Evolutionary conservation across 2,113 vertebrate species (phyloP), one percentile per base, ranked within the genome.

Genomic region (Vireo altiloquus): DNA sequence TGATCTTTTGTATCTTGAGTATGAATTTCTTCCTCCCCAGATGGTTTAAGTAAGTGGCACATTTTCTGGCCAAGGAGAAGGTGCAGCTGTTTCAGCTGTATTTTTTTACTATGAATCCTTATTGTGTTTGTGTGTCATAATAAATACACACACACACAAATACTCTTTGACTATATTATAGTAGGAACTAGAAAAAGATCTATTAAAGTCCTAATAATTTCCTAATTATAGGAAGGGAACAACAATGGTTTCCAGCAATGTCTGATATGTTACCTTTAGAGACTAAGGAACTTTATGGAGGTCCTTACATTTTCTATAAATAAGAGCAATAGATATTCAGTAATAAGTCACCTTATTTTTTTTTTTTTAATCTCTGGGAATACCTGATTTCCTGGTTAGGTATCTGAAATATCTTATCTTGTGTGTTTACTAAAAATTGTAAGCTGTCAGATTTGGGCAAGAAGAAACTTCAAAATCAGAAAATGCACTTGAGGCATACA

Each of bases 401-500:
- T 81, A 33, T 64, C 65, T 76, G 37, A 90, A 77, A 52, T 12
- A 24, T n/a, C 30, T 63, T 90, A 60, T 17, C 14, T 75, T 37
- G 13, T 35, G 10, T 30, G 4, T 52, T 59, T 52, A 23, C 25
- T 80, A 33, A 94, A 85, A 92, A 56, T 21, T 3, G 0, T 50
- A 61, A 72, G 23, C 46, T 64, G 37, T 84, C 44, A 87, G 21
- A 40, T 30, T 89, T 84, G 75, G 49, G 27, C 27, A 71, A 69
- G 70, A 91, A 75, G 37, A 64, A 75, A 63, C 14, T 61, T 81
- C 46, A 76, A 80, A 91, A 90, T 66, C 40, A 82, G 40, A 93
- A 94, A 91, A 88, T 31, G 35, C 13, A 20, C 50, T 80, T 23
- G 68, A 66, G 27, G 33, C 6, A 31, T 24, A 77, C 12, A n/a